These are phyloP conservation scores for Acrobasis suavella DNA, from an alignment of 2,888 invertebrate species.

Conservation along the genomic window DNA sequence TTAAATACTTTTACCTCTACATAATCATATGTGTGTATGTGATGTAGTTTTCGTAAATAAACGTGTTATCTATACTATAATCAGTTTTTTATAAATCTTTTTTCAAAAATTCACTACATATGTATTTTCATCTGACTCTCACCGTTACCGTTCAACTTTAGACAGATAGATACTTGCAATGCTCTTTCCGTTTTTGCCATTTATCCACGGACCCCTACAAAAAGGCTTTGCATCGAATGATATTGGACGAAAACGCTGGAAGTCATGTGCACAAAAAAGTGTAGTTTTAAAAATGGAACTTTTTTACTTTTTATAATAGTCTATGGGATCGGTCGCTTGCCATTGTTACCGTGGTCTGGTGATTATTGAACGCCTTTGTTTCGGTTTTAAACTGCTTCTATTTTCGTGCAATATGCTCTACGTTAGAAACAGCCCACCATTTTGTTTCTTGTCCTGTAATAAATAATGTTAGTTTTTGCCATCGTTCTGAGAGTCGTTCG, in stretches of 20 bases:
- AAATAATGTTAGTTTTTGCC: not conserved
- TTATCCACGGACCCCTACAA: conserved; percentile 13
- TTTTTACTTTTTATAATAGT: conserved; percentile 38
- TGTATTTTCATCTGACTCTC: too few relatives aligned
- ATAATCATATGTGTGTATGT: too few relatives aligned
- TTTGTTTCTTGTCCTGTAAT: conserved; percentile 2
- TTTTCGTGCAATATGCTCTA: conserved; percentile 11
- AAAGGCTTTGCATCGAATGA: conserved; percentile 35
- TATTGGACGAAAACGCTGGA: conserved; percentile 48
- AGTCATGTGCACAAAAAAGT: conserved; percentile 50
- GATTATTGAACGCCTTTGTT: conserved; percentile 28
- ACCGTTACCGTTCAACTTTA: too few relatives aligned
- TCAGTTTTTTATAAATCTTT: too few relatives aligned
- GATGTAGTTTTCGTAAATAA: too few relatives aligned
- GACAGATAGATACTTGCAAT: not conserved
- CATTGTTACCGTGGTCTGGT: conserved; percentile 42
- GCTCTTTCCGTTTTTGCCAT: not conserved
- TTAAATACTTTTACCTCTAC: too few relatives aligned
- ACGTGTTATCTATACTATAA: too few relatives aligned
- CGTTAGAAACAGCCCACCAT: not conserved
- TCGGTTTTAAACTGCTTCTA: conserved; percentile 15
- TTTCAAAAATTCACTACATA: too few relatives aligned
- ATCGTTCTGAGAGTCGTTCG: not conserved
- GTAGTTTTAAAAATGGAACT: conserved; percentile 48
- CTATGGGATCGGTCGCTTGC: conserved; percentile 42